Evolutionary conservation across 1,140 invertebrate species (phyloP).

Genomic region (Eufriesea mexicana): DNA sequence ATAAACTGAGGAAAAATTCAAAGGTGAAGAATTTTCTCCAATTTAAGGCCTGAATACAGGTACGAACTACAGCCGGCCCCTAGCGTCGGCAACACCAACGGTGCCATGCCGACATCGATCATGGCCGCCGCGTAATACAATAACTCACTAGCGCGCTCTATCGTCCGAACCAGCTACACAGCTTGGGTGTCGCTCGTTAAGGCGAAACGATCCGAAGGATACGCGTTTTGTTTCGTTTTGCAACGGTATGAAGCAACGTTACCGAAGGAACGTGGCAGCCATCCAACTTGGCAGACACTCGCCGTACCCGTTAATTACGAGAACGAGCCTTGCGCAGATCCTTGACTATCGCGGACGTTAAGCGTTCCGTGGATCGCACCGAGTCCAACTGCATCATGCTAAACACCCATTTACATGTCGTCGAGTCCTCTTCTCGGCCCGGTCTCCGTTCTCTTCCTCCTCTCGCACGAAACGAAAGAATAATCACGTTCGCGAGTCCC

Average conservation of each 20-base stretch:
- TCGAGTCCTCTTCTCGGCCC: background rate
- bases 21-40: too few species aligned
- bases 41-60: too few species aligned
- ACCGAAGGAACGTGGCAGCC: slow-evolving; percentile 13
- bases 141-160: too few species aligned
- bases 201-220: background rate
- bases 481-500: background rate
- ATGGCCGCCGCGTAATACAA: too few species aligned
- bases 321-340: slow-evolving; percentile 6
- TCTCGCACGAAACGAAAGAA: background rate
- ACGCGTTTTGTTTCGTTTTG: background rate
- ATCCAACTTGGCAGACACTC: slow-evolving; percentile 9
- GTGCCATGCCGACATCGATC: too few species aligned
- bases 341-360: slow-evolving; percentile 22
- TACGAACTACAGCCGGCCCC: too few species aligned
- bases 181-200: background rate
- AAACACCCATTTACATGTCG: slow-evolving; percentile 47
- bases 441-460: background rate
- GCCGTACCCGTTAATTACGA: background rate
- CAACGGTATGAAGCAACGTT: background rate
- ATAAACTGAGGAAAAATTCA: too few species aligned
- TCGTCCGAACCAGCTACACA: too few species aligned
- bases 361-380: slow-evolving; percentile 33
- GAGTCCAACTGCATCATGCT: slow-evolving; percentile 46
- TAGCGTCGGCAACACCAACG: too few species aligned